Percentiles rank a stretch among this genome's conserved stretches.
phyloP scores from a whole-genome alignment of 2,113 vertebrate species.

The Ranitomeya variabilis region DNA sequence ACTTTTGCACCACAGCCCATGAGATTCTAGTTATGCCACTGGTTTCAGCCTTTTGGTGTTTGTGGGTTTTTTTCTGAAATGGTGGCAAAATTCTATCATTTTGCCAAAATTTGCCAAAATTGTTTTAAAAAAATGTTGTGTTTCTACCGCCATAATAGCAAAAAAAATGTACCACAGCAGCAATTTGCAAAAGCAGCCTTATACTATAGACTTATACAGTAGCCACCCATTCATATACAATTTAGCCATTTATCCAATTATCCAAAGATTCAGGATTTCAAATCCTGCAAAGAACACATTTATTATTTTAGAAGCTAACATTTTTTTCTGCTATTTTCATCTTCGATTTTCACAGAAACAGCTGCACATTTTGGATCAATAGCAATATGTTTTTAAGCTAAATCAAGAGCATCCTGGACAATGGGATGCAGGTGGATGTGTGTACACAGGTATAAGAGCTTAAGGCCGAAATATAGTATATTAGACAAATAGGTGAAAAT shows the following conservation, averaged over 20 bases:
- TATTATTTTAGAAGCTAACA: slow-evolving; percentile 56
- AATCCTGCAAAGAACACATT: slow-evolving; percentile 48
- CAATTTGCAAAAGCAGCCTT: background rate
- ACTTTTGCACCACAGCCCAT: too few relatives aligned
- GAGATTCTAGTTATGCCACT: too few relatives aligned
- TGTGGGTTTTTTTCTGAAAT: too few relatives aligned
- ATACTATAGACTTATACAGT: slow-evolving; percentile 30
- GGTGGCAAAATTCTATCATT: too few relatives aligned
- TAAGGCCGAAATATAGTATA: background rate
- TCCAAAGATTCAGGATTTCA: slow-evolving; percentile 37
- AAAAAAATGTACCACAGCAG: too few relatives aligned
- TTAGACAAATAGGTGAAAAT: slow-evolving; percentile 5
- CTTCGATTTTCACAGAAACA: slow-evolving; percentile 55
- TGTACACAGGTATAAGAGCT: slow-evolving; percentile 13
- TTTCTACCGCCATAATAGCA: too few relatives aligned
- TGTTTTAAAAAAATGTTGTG: too few relatives aligned
- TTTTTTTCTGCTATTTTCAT: slow-evolving; percentile 57
- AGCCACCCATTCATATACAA: slow-evolving; percentile 19
- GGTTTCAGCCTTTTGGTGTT: too few relatives aligned
- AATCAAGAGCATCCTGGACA: slow-evolving; percentile 57
- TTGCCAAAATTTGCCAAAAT: too few relatives aligned
- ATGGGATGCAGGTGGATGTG: slow-evolving; percentile 49
- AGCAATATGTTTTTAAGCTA: slow-evolving; percentile 57
- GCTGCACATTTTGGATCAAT: slow-evolving; percentile 55
- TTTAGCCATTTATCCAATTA: slow-evolving; percentile 1